Base-by-base conservation (phyloP, 2,888 invertebrate genomes). In the Dromius quadrimaculatus region DNA sequence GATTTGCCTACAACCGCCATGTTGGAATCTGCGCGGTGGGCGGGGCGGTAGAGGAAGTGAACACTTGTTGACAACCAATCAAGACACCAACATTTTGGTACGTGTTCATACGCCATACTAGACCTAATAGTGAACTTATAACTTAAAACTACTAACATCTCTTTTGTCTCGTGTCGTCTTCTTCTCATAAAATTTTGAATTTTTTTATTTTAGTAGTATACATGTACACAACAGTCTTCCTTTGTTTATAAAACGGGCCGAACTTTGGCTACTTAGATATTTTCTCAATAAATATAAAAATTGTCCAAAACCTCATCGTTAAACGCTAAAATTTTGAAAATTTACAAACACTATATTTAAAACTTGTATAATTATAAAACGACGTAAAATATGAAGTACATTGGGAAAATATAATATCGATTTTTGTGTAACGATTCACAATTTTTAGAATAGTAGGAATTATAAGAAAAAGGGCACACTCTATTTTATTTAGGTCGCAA, bases 141-240 rank as follows among this genome's bases (percentile, higher is more conserved):
- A 65, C 32, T 36, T 43, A 47, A 65, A 23, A n/a, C 17, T 45
- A 63, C 28, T 32, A 65, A 50, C 54, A 65, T 65, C 19, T 64
- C 47, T 20, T 36, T 36, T 9, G 36, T 36, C 36, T 36, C 11
- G 36, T 64, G 32, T 63, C 45, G 22, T 50, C 36, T 22, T 41
- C 41, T 11, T 54, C 50, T 28, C 62, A 19, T 15, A 1, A 45
- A 81, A 82, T 81, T 81, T 81, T 80, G 81, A 81, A 82, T 81
- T 81, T 81, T 78, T 80, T 54, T 50, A 68, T 61, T 65, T 36
- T 64, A 17, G 47, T 77, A 80, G 81, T 81, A 84, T 85, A 87
- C 86, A 87, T 87, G 87, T 87, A 87, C 86, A 85, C 85, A 87
- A 88, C 88, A 88, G 88, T 88, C 88, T 88, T 70, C 62, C 62